Evolutionary conservation across 2,113 vertebrate species (phyloP).

Genomic region (Atrichornis clamosus): DNA sequence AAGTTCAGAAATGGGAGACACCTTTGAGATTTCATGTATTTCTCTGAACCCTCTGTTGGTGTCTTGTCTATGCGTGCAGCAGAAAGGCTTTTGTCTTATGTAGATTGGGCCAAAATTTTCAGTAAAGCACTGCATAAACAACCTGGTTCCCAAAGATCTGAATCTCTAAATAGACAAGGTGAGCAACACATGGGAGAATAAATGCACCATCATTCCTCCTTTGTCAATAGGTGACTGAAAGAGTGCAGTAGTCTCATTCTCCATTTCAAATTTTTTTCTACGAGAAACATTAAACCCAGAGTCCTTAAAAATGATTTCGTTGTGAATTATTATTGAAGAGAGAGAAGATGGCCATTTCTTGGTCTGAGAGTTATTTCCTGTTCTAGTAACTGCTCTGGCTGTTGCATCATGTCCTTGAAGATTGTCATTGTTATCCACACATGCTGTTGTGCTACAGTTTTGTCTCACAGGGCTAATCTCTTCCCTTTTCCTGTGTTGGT

Average conservation of each 20-base stretch:
- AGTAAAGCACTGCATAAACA: background rate
- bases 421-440: background rate
- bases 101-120: background rate
- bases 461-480: background rate
- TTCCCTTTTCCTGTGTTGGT: background rate
- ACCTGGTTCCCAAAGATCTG: background rate
- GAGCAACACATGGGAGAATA: background rate
- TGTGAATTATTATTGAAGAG: background rate
- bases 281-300: background rate
- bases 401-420: background rate
- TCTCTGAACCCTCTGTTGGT: background rate
- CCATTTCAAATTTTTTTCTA: background rate
- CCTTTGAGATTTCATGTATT: background rate
- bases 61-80: background rate
- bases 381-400: background rate
- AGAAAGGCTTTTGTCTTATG: background rate
- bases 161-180: background rate
- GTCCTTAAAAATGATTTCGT: background rate
- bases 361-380: background rate
- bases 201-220: background rate
- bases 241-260: background rate
- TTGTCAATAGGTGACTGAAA: background rate
- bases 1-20: background rate
- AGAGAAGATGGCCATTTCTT: background rate
- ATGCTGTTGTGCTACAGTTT: background rate